A percentile compares a stretch with the other conserved stretches of the same genome.
Evolutionary conservation across 2,113 vertebrate genomes (phyloP).

Genomic region (Thermophis baileyi): DNA sequence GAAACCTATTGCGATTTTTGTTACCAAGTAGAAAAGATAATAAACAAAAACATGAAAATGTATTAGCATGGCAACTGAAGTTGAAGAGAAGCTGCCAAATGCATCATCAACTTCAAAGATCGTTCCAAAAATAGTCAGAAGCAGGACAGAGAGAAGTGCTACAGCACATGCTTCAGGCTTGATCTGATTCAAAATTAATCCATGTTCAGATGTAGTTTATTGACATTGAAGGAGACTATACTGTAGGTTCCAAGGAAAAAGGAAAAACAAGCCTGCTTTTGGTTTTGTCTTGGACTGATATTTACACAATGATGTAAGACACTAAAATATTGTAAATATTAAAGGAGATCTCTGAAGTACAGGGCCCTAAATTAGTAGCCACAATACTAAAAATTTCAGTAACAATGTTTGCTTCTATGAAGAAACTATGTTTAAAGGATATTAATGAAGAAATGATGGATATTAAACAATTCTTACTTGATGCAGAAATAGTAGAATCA

Average conservation of each 20-base stretch:
- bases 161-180: neutral
- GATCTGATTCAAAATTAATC: neutral
- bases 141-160: neutral
- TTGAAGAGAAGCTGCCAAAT: too few species aligned
- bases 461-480: too few species aligned
- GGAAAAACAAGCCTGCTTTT: neutral
- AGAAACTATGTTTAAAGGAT: neutral
- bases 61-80: neutral
- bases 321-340: neutral
- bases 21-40: neutral
- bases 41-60: neutral
- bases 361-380: neutral
- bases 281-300: neutral
- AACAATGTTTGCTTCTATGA: neutral
- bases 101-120: neutral
- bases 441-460: neutral
- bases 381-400: neutral
- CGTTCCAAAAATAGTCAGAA: neutral
- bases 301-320: neutral
- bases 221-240: neutral
- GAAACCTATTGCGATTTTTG: neutral
- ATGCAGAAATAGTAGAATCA: too few species aligned
- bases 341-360: neutral
- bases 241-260: neutral
- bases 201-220: neutral